Evolutionary conservation across 1,140 invertebrate genomes (phyloP).

Genomic region (Drosophila burlai): DNA sequence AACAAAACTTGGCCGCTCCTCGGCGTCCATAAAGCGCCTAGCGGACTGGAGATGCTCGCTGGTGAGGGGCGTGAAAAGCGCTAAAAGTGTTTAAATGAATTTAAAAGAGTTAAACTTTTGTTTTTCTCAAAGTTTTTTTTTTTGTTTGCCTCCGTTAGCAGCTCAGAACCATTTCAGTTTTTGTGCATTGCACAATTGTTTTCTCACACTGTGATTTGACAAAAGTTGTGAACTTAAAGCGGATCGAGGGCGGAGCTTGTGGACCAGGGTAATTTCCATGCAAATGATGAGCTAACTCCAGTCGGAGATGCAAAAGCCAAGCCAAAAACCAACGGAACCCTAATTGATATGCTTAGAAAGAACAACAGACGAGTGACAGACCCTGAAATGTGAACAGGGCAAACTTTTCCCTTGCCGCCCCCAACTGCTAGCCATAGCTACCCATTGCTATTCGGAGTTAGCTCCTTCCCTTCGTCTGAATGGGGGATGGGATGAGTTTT

Average conservation of each 20-base stretch:
- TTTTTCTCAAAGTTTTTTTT: slow-evolving; percentile 41
- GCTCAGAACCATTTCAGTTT: slow-evolving; percentile 38
- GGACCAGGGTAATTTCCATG: slow-evolving; percentile 61
- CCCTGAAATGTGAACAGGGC: slow-evolving; percentile 58
- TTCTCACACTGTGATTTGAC: slow-evolving; percentile 53
- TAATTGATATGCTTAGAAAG: slow-evolving; percentile 73
- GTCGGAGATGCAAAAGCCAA: slow-evolving; percentile 25
- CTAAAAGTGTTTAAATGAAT: slow-evolving; percentile 79
- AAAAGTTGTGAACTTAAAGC: slow-evolving; percentile 55
- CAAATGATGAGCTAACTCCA: slow-evolving; percentile 58
- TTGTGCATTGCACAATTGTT: slow-evolving; percentile 60
- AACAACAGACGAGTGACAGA: slow-evolving; percentile 61
- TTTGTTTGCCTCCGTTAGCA: neutral
- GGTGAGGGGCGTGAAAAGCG: slow-evolving; percentile 67
- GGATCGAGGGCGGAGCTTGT: neutral
- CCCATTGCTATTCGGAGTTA: neutral
- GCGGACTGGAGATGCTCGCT: slow-evolving; percentile 39
- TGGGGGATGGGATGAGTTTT: neutral
- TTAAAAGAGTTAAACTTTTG: slow-evolving; percentile 72
- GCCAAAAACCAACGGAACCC: slow-evolving; percentile 51
- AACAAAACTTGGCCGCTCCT: slow-evolving; percentile 38
- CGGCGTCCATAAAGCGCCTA: slow-evolving; percentile 19
- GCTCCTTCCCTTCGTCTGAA: neutral
- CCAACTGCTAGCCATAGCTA: neutral
- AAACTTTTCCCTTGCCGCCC: slow-evolving; percentile 11